These are phyloP conservation scores for Halcyon chelicuti DNA, from an alignment of 2,797 vertebrate species.

Conservation along the genomic window DNA sequence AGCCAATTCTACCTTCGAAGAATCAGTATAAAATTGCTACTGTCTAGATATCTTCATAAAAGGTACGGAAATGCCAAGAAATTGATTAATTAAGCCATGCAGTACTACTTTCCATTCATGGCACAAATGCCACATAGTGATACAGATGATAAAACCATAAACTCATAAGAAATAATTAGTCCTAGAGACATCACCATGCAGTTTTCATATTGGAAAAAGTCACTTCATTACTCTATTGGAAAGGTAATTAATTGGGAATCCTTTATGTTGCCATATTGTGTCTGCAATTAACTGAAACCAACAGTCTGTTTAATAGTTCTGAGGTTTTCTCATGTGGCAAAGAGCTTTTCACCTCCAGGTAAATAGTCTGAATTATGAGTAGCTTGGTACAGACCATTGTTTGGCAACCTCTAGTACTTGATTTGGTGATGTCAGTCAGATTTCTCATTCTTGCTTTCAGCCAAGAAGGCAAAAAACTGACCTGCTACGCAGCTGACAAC, in stretches of 20 bases:
- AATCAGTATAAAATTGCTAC: background rate
- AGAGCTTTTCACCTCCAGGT: background rate
- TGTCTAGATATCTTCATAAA: background rate
- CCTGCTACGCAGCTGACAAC: background rate
- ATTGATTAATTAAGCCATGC: background rate
- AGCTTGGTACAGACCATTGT: background rate
- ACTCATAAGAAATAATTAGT: background rate
- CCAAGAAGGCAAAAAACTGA: background rate
- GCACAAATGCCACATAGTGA: background rate
- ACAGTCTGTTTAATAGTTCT: background rate
- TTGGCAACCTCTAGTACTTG: background rate
- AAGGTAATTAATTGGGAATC: constrained; percentile 13
- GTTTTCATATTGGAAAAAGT: background rate
- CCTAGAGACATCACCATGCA: background rate
- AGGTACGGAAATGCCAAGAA: background rate
- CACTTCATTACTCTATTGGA: constrained; percentile 7
- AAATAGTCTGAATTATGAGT: background rate
- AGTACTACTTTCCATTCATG: background rate
- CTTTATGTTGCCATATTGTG: background rate
- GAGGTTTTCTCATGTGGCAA: background rate
- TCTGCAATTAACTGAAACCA: background rate
- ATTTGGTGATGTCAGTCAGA: background rate
- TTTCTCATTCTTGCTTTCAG: background rate
- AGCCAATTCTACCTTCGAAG: background rate
- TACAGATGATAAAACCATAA: background rate